Base-by-base conservation (phyloP, 2,797 vertebrate genomes). In the Melanotaenia boesemani region DNA sequence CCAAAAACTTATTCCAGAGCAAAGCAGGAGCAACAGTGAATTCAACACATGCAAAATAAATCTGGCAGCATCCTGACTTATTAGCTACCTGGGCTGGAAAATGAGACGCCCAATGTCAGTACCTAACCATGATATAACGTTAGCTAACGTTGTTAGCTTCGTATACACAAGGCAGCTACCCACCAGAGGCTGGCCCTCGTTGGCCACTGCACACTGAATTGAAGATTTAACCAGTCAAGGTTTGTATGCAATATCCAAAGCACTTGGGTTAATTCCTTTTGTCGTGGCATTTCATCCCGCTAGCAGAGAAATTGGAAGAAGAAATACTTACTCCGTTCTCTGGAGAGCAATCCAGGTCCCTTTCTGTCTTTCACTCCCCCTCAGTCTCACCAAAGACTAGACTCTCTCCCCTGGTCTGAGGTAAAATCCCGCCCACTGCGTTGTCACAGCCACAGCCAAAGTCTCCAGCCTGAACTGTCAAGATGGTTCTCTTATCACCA, bases 291-390 rank as follows among this genome's bases (percentile, higher is more conserved):
- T 80, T 36, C 24, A 22, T 7, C 6, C 30, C 55, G 6, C 16
- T 4, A 67, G 54, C 26, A 24, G 44, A 63, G 44, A 41, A 70
- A 84, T 80, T 70, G 66, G 3, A 67, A 63, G 76, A 55, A 64
- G 55, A 82, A 84, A 88, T 91, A 95, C 95, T 95, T 88, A 95
- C 95, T 91, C 92, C 72, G 91, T 90, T 90, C 89, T 89, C 86
- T 84, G 90, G 84, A 89, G 83, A 81, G 81, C 80, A 87, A 89
- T 91, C 91, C 89, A 54, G 77, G 66, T 90, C 89, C 92, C 92
- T 88, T 86, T 86, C 92, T 90, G 92, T 83, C 89, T 87, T 71
- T 87, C 85, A 88, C 92, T 93, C 93, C 90, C 92, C 89, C 92
- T 92, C 93, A 86, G 93, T 94, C 93, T 94, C 89, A 91, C 83